Conservation (phyloP, 2,888 invertebrate species). For the Abscondita cerata region DNA sequence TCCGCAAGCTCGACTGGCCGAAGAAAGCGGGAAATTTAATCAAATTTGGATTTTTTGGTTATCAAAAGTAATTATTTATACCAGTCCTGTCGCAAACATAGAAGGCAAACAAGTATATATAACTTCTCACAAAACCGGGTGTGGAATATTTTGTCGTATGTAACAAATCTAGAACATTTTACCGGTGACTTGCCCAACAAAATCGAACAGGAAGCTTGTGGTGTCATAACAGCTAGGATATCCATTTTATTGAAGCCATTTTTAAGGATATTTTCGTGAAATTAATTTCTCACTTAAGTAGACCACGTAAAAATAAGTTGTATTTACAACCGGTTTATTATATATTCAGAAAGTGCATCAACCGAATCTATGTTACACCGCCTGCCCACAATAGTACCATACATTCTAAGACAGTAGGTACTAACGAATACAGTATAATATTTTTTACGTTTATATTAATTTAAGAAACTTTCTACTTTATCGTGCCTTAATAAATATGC, state of each 20-base stretch:
- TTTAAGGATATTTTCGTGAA: too few species aligned
- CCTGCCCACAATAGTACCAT: not conserved
- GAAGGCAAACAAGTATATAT: conserved; percentile 5
- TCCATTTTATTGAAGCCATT: too few species aligned
- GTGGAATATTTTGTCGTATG: not conserved
- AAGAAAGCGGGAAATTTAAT: too few species aligned
- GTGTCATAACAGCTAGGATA: not conserved
- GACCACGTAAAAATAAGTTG: conserved; percentile 22
- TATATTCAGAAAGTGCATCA: conserved; percentile 22
- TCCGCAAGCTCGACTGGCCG: too few species aligned
- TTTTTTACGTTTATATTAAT: too few species aligned
- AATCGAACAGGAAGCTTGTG: conserved; percentile 2
- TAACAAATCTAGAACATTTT: not conserved
- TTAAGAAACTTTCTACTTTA: too few species aligned
- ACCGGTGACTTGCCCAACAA: not conserved
- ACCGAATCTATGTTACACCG: conserved; percentile 19
- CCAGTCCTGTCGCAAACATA: not conserved
- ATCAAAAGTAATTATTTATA: too few species aligned
- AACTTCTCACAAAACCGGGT: not conserved
- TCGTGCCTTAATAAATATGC: too few species aligned
- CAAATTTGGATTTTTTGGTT: too few species aligned
- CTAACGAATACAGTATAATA: too few species aligned
- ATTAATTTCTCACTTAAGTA: conserved; percentile 22
- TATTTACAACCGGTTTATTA: conserved; percentile 22
- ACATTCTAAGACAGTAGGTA: too few species aligned